Conservation (phyloP, 2,888 invertebrate genomes). For the Pegoplata infirma region DNA sequence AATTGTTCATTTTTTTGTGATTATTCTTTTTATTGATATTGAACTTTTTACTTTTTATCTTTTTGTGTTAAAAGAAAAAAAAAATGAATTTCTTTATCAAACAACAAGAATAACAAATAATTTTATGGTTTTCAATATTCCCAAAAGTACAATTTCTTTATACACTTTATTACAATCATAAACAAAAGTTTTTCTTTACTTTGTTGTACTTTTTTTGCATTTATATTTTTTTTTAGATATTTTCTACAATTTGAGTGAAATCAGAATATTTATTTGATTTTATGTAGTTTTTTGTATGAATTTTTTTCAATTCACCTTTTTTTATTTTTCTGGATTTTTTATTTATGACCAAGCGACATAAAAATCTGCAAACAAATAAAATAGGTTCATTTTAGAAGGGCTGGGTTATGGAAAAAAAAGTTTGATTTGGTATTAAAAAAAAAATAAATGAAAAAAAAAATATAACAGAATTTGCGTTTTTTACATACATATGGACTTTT, state of each 20-base stretch:
- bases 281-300: background rate
- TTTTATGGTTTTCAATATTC: constrained; percentile 33
- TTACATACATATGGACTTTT: too few species aligned
- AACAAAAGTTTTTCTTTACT: constrained; percentile 31
- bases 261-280: constrained; percentile 6
- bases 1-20: background rate
- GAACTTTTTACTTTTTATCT: too few species aligned
- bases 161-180: constrained; percentile 33
- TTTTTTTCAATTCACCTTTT: too few species aligned
- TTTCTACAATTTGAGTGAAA: constrained; percentile 9
- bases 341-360: constrained; percentile 3
- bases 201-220: too few species aligned
- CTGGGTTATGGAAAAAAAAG: background rate
- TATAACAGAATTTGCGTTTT: background rate
- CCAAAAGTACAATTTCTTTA: constrained; percentile 28
- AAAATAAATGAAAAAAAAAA: too few species aligned
- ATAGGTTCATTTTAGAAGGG: background rate
- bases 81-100: background rate
- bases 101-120: background rate
- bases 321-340: too few species aligned
- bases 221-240: background rate
- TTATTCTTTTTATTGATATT: too few species aligned
- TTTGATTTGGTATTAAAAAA: background rate
- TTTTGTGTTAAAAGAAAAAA: too few species aligned
- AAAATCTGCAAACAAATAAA: background rate